A percentile compares a stretch with the other conserved stretches of the same genome.
These are phyloP conservation scores for Rhingia campestris DNA, from an alignment of 2,888 invertebrate genomes.

Conservation along the genomic window DNA sequence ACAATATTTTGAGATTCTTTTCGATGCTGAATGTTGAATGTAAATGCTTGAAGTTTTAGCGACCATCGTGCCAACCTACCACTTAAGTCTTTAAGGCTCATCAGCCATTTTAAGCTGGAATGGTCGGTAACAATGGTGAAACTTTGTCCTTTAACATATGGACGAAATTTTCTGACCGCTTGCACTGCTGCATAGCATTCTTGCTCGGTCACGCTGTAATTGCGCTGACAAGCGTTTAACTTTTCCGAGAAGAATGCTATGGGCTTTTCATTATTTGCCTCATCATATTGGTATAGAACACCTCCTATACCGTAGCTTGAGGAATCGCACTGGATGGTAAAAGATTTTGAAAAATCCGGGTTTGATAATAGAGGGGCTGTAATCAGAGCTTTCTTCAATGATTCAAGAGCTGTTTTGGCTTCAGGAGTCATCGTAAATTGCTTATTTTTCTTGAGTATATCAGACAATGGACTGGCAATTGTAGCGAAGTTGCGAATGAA, in stretches of 20 bases:
- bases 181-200: conserved; percentile 8
- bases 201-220: conserved; percentile 2
- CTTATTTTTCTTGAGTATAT: conserved; percentile 6
- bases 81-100: conserved; percentile 49
- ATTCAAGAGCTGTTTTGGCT: background rate
- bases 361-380: background rate
- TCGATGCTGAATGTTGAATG: conserved; percentile 3
- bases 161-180: conserved; percentile 49
- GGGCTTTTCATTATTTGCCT: conserved; percentile 20
- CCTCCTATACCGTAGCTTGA: conserved; percentile 7
- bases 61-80: background rate
- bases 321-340: conserved; percentile 22
- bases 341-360: conserved; percentile 11
- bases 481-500: conserved; percentile 4
- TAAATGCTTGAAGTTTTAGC: background rate
- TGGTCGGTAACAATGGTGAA: conserved; percentile 60
- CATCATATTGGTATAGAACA: conserved; percentile 26
- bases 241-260: conserved; percentile 27
- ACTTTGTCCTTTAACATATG: conserved; percentile 50
- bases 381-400: background rate
- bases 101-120: conserved; percentile 72
- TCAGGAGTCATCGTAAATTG: conserved; percentile 1
- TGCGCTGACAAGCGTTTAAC: background rate
- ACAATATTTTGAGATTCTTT: background rate
- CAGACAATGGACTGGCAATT: conserved; percentile 5